Base-by-base conservation (phyloP, 2,888 invertebrate genomes). In the Conchocele bisecta region DNA sequence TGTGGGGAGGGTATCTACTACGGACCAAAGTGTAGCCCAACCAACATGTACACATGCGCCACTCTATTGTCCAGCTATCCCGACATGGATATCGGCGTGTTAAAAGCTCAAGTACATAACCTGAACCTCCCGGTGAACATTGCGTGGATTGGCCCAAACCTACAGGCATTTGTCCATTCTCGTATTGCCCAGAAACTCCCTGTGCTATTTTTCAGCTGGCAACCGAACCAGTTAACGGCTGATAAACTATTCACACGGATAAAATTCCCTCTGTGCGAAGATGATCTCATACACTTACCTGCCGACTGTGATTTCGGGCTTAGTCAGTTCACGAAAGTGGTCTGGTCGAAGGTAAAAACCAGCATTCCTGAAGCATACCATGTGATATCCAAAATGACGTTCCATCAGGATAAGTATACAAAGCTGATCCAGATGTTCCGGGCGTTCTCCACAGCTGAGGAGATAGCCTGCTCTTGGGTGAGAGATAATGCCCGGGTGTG, bases 381-480 rank as follows among this genome's bases (percentile, higher is more conserved):
- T 64, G 82, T 91, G 56, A 84, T 91, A 61, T 41, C 83, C 35
- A 79, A 85, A 41, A 83, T 90, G 79, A 91, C 90, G 33, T 93
- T 94, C 74, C 90, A 91, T 0, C 90, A 92, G 54, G 86, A 90
- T 0, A 92, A 93, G 82, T 94, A 94, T 84, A 90, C 92, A 46
- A 88, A 91, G 29, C 85, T 94, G 41, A 89, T 94, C 46, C 75
- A 82, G 17, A 71, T 74, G 58, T 80, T 73, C 51, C 66, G 69
- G 39, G 68, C 56, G 35, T 78, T 57, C 58, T 64, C 69, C 20
- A 75, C 61, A 46, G 68, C 70, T 1, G 51, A 92, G 3, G 89
- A 92, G 0, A 91, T 94, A 0, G 95, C 95, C 0, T 96, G 96
- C 87, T 89, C 92, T 6, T 96, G 95, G 95, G 89, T 96, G 76